Conservation (phyloP, 92 coral and sea anemone species). For the Chrysogorgia sp. region DNA sequence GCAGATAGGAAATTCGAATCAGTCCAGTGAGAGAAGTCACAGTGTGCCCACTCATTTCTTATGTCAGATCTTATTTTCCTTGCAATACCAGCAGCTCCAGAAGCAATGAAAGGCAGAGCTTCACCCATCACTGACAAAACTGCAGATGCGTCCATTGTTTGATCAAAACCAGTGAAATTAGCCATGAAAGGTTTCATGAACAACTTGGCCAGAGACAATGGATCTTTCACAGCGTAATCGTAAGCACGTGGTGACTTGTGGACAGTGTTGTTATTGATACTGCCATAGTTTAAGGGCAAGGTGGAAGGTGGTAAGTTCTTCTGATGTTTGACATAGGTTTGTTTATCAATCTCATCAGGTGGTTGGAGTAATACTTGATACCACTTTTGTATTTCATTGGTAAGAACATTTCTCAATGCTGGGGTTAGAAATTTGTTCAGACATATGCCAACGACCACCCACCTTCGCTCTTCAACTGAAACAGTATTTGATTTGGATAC, state of each 20-base stretch:
- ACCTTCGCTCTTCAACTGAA: conserved; percentile 55
- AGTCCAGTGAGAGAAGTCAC: conserved; percentile 75
- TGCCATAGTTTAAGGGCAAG: conserved; percentile 64
- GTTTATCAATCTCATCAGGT: conserved; percentile 21
- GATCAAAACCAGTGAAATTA: conserved; percentile 77
- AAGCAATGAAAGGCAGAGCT: conserved; percentile 54
- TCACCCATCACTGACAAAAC: conserved; percentile 66
- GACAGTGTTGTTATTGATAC: conserved; percentile 72
- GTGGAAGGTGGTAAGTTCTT: conserved; percentile 33
- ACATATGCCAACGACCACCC: conserved; percentile 61
- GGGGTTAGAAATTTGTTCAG: conserved; percentile 60
- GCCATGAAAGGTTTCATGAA: conserved; percentile 82
- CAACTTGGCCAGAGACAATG: conserved; percentile 73
- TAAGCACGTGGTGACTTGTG: conserved; percentile 58
- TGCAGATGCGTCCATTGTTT: conserved; percentile 83
- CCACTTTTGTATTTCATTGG: too few species aligned
- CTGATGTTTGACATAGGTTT: conserved; percentile 3
- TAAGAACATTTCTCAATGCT: conserved; percentile 19
- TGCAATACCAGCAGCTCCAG: conserved; percentile 56
- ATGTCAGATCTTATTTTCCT: conserved; percentile 66
- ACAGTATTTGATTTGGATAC: neutral
- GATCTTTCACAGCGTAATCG: conserved; percentile 68
- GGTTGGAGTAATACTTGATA: too few species aligned
- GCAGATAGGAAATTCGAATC: conserved; percentile 14
- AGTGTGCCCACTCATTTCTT: conserved; percentile 88